These are phyloP conservation scores for Amblyteles armatorius DNA, from an alignment of 2,888 invertebrate species.

Conservation along the genomic window DNA sequence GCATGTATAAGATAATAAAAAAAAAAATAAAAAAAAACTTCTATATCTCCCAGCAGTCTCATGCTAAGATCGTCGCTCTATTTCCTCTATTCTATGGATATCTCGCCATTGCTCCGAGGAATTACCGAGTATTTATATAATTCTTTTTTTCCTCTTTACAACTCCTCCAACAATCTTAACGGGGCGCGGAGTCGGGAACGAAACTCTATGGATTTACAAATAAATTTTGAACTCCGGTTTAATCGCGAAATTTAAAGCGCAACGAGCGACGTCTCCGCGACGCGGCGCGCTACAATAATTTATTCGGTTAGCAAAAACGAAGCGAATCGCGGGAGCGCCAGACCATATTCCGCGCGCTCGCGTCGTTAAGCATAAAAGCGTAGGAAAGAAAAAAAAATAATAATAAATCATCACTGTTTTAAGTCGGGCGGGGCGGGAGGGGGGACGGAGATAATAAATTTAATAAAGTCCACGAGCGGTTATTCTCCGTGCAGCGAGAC, in stretches of 20 bases:
- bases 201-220: constrained; percentile 7
- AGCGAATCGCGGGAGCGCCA: constrained; percentile 64
- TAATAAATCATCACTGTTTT: constrained; percentile 82
- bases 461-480: constrained; percentile 79
- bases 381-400: constrained; percentile 71
- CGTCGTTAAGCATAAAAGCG: constrained; percentile 80
- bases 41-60: neutral
- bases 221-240: neutral
- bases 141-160: neutral
- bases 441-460: constrained; percentile 78
- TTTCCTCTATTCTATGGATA: constrained; percentile 43
- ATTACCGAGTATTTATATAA: constrained; percentile 19
- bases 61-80: constrained; percentile 47
- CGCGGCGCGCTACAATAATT: constrained; percentile 53
- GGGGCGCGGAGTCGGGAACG: neutral
- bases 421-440: constrained; percentile 54
- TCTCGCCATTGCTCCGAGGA: neutral
- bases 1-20: neutral
- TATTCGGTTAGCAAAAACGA: constrained; percentile 50
- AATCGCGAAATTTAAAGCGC: constrained; percentile 44
- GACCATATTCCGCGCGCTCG: constrained; percentile 80
- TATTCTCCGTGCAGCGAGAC: constrained; percentile 39
- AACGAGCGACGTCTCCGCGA: constrained; percentile 10
- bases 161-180: neutral
- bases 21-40: neutral